Conservation (phyloP, 2,113 vertebrate genomes). For the Entelurus aequoreus region DNA sequence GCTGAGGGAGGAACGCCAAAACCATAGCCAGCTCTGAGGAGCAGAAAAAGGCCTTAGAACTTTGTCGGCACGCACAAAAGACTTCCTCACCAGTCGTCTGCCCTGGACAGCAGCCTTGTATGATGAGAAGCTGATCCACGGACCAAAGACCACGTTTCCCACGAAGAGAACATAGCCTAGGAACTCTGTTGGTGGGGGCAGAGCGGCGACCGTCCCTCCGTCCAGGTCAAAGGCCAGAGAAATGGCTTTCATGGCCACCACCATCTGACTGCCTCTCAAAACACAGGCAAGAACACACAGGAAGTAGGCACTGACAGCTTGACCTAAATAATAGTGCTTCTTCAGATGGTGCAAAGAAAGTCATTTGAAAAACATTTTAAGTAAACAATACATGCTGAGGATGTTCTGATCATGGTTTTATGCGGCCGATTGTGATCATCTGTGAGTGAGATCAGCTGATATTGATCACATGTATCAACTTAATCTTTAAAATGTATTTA, state of each 20-base stretch:
- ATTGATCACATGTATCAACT: no score
- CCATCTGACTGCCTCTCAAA: slow-evolving; percentile 84
- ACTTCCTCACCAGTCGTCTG: slow-evolving; percentile 71
- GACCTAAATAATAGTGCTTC: no score
- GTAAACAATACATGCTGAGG: no score
- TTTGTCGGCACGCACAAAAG: background rate
- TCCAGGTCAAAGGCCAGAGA: slow-evolving; percentile 89
- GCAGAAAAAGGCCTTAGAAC: background rate
- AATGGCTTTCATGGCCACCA: slow-evolving; percentile 91
- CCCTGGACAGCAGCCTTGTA: slow-evolving; percentile 79
- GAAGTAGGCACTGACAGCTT: background rate
- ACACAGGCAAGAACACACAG: background rate
- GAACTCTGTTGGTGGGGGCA: slow-evolving; percentile 83
- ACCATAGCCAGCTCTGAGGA: slow-evolving; percentile 76
- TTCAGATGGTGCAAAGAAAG: no score
- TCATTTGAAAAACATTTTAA: no score
- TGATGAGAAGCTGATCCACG: slow-evolving; percentile 83
- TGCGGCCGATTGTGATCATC: no score
- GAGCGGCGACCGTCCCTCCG: slow-evolving; percentile 67
- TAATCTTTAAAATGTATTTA: no score
- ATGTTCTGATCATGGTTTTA: no score
- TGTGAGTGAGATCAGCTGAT: no score
- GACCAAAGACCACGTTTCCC: slow-evolving; percentile 84
- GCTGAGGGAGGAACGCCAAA: slow-evolving; percentile 68
- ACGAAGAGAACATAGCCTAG: slow-evolving; percentile 89